Evolutionary conservation across 2,888 invertebrate species (phyloP), one percentile per base, ranked within the genome.

Genomic region (Stomorhina lunata): DNA sequence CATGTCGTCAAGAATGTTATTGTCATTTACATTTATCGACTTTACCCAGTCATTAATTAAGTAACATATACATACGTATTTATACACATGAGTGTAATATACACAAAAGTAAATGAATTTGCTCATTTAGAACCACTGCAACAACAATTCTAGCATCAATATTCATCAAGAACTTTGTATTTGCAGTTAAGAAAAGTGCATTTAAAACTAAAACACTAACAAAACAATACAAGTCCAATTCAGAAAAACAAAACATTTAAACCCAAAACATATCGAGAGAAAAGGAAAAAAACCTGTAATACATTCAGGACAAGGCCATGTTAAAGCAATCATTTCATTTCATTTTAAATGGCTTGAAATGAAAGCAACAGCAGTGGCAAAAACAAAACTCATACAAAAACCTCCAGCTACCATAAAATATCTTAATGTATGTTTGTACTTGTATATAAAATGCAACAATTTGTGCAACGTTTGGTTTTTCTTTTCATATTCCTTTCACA

Each of bases 291-390:
- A 71, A 43, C 43, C 65, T 71, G 59, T 43, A 65, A 63, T 71
- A 53, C 75, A 82, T 82, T 82, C 66, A 79, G 82, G 75, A 82
- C 82, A 82, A 82, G 82, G 82, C 82, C 82, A 79, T 53, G 63
- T 75, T 75, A 76, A 82, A 79, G 82, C 59, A 79, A 77, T 77
- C 66, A 77, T 77, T 72, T 77, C 63, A 69, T 73, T 81, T 73
- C 72, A 77, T 77, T 81, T 69, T 66, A 79, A 79, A 79, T 79
- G 72, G 66, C 72, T 79, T 50, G 66, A 72, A 79, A 72, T 15
- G 29, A 68, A 76, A 37, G 37, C 5, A 48, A 53, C n/a, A n/a
- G n/a, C n/a, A 57, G 45, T 17, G 34, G 10, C 34, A 22, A 43
- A 55, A 25, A 25, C 1, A 27, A 37, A 59, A 37, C 40, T 29